Evolutionary conservation across 53 echinoderm and acorn worm species (phyloP).

Genomic region (Temnopleurus reevesii): DNA sequence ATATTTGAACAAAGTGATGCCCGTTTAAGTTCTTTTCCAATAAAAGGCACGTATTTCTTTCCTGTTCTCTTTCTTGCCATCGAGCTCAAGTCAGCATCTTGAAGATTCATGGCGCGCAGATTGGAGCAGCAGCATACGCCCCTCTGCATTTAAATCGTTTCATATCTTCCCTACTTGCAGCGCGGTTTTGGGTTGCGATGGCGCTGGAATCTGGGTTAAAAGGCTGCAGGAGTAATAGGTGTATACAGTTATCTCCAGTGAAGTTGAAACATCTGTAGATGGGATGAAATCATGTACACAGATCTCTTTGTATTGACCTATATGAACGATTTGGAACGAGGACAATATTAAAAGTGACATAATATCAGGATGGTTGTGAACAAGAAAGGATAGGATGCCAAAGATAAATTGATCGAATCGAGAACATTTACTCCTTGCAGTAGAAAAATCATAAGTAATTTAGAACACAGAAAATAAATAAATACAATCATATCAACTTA

Average conservation of each 20-base stretch:
- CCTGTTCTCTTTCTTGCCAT: not conserved
- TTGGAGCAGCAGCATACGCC: not conserved
- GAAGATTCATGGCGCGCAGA: not conserved
- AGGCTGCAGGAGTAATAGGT: not conserved
- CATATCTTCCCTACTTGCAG: not conserved
- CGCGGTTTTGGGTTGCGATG: conserved; percentile 11
- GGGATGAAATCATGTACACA: not conserved
- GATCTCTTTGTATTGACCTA: not conserved
- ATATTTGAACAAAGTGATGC: conserved; percentile 56
- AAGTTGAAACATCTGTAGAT: conserved; percentile 24
- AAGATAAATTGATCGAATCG: too few species aligned
- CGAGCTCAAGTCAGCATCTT: not conserved
- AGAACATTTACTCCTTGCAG: too few species aligned
- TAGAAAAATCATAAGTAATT: too few species aligned
- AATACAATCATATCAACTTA: too few species aligned
- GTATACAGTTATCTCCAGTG: not conserved
- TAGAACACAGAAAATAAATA: too few species aligned
- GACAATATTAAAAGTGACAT: not conserved
- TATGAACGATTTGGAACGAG: not conserved
- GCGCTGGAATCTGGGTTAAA: conserved; percentile 18
- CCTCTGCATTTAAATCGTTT: conserved; percentile 11
- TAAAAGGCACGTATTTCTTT: conserved; percentile 18
- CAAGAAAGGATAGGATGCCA: too few species aligned
- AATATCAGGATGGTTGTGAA: not conserved
- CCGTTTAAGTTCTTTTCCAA: conserved; percentile 19